Conservation (phyloP, 64 coral and sea anemone genomes). For the Montipora sp. region DNA sequence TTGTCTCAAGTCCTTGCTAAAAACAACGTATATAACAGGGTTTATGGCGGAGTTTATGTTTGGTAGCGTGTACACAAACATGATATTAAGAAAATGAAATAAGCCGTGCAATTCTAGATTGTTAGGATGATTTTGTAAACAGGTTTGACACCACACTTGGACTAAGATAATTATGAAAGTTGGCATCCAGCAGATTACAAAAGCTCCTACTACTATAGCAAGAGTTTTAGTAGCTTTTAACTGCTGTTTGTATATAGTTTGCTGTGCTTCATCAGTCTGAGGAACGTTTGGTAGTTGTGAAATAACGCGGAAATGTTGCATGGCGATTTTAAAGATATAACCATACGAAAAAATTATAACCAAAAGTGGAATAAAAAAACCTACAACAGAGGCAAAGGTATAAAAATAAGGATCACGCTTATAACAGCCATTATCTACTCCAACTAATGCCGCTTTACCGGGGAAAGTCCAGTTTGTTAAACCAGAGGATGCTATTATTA, state of each 20-base stretch:
- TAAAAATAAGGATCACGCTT: slow-evolving; percentile 87
- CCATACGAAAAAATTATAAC: slow-evolving; percentile 77
- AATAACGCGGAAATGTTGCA: slow-evolving; percentile 84
- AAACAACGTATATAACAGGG: slow-evolving; percentile 90
- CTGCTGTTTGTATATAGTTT: slow-evolving; percentile 58
- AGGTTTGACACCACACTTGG: slow-evolving; percentile 62
- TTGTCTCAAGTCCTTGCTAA: slow-evolving; percentile 79
- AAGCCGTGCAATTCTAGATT: slow-evolving; percentile 52
- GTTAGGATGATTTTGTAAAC: slow-evolving; percentile 35
- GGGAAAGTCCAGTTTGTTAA: slow-evolving; percentile 87
- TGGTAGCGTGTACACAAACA: slow-evolving; percentile 84
- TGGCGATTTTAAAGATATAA: slow-evolving; percentile 82
- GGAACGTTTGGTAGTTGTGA: neutral
- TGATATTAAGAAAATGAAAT: slow-evolving; percentile 65
- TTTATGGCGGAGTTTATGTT: slow-evolving; percentile 89
- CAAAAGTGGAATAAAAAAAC: slow-evolving; percentile 85
- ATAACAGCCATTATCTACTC: slow-evolving; percentile 64
- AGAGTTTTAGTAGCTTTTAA: slow-evolving; percentile 93
- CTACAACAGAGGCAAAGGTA: slow-evolving; percentile 76
- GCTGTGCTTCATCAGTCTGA: slow-evolving; percentile 45
- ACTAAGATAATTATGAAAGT: slow-evolving; percentile 84
- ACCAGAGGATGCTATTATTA: slow-evolving; percentile 63
- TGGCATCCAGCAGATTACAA: slow-evolving; percentile 83
- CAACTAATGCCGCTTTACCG: slow-evolving; percentile 11
- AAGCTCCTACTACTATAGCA: slow-evolving; percentile 79